Base-by-base conservation (phyloP, 2,888 invertebrate species). In the Coelinius sp. region DNA sequence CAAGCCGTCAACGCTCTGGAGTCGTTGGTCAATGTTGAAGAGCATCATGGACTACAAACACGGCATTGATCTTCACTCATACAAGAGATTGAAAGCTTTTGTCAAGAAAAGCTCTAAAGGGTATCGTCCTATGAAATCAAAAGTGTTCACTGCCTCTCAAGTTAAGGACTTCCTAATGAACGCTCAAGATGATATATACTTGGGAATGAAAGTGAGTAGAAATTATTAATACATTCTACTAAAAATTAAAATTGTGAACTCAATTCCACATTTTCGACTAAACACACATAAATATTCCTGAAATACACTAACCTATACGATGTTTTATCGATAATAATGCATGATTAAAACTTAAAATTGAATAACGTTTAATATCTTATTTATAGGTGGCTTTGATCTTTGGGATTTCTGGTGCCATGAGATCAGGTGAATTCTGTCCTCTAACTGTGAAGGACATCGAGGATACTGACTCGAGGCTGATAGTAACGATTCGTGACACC, bases 401-500 rank as follows among this genome's bases (percentile, higher is more conserved):
- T n/a, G n/a, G n/a, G n/a, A n/a, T n/a, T n/a, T n/a, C n/a, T n/a
- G n/a, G n/a, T n/a, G n/a, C n/a, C n/a, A n/a, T n/a, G n/a, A n/a
- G n/a, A n/a, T n/a, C n/a, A n/a, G n/a, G n/a, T n/a, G n/a, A n/a
- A n/a, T n/a, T n/a, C n/a, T n/a, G n/a, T n/a, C n/a, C n/a, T n/a
- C n/a, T n/a, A n/a, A n/a, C n/a, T n/a, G n/a, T n/a, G n/a, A n/a
- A n/a, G n/a, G n/a, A n/a, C n/a, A n/a, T n/a, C n/a, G n/a, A n/a
- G n/a, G n/a, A n/a, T n/a, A n/a, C n/a, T n/a, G n/a, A n/a, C n/a
- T n/a, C n/a, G n/a, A n/a, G 49, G 27, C 22, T 49, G 14, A 31
- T 70, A 17, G 71, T 66, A 8, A 71, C 41, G 2, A 59, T 71
- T 59, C 65, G 59, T 20, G 71, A 71, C 56, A 71, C 69, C 6